Conservation (phyloP, 2,797 vertebrate genomes). For the Vireo griseus region DNA sequence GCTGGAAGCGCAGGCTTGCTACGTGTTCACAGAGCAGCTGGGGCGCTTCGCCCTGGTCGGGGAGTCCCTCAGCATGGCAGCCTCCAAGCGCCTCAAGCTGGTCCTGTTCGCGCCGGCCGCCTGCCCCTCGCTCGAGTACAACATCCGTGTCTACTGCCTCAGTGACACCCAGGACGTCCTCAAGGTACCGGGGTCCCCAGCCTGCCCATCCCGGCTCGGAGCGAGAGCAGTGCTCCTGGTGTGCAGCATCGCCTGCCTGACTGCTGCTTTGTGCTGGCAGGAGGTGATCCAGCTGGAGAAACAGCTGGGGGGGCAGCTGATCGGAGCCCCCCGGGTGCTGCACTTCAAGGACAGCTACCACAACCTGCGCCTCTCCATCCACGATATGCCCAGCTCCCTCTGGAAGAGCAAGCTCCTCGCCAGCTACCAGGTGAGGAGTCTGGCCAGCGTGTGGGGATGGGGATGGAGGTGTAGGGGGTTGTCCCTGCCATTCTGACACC, state of each 20-base stretch:
- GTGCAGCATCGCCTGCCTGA: neutral
- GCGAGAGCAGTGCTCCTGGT: accelerated
- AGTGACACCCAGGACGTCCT: constrained; percentile 94
- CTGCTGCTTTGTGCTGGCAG: constrained; percentile 63
- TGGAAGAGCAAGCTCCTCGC: constrained; percentile 98
- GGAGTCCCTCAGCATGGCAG: constrained; percentile 94
- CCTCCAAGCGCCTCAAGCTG: constrained; percentile 93
- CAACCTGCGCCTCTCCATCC: constrained; percentile 97
- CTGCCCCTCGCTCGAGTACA: constrained; percentile 95
- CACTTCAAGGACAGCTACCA: constrained; percentile 99
- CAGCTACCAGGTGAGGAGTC: constrained; percentile 88
- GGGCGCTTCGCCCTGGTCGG: constrained; percentile 94
- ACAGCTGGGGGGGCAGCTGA: constrained; percentile 96
- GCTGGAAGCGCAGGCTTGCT: constrained; percentile 90
- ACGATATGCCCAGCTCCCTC: constrained; percentile 93
- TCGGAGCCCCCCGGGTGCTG: constrained; percentile 92
- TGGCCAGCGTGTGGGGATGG: accelerated
- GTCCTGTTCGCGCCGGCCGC: constrained; percentile 92
- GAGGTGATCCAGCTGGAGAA: constrained; percentile 98
- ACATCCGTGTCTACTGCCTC: constrained; percentile 96
- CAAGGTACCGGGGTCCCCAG: constrained; percentile 75
- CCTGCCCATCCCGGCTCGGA: accelerated
- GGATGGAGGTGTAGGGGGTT: neutral
- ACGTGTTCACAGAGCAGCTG: constrained; percentile 93
- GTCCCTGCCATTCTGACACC: neutral